Evolutionary conservation across 1,140 invertebrate species (phyloP), one percentile per base, ranked within the genome.

Genomic region (Eufriesea mexicana): DNA sequence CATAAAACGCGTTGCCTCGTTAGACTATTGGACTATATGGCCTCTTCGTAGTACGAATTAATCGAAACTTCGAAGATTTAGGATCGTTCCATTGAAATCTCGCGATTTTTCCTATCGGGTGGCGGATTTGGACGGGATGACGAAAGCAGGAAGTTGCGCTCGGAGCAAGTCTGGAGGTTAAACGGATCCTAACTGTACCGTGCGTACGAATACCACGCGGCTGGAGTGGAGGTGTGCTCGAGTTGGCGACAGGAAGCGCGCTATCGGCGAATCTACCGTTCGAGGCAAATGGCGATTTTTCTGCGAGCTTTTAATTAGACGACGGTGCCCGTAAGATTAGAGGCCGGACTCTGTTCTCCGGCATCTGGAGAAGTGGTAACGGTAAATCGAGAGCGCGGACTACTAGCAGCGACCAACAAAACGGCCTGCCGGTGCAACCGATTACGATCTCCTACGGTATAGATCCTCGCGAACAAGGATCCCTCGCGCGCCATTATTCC

Each of bases 371-470:
- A 25, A 75, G 55, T n/a, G 54, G 25, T 87, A 87, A 87, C 86
- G 86, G 86, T 87, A 86, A 85, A 87, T 70, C 75, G 18, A 10
- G 84, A 83, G 84, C 71, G 59, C 79, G 75, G 84, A 77, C 72
- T 20, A 77, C 72, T 20, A 83, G 54, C 68, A 64, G 42, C 45
- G 35, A 25, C 70, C 59, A 86, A 79, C 57, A 76, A 66, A 82
- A 83, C 54, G 64, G 64, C 70, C 57, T 18, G n/a, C 47, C 70
- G 81, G 6, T 70, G 59, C 75, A 67, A 67, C 74, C 62, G 75
- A 77, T 77, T 25, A 45, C 47, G 14, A 77, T 77, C 25, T 51
- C 49, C 35, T 42, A 61, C 68, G 42, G 16, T 45, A 47, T 20
- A 8, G 77, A 79, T 79, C n/a, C 23, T 16, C 20, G 23, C 54